Conservation (phyloP, 2,888 invertebrate genomes). For the Gandaritis pyraliata region DNA sequence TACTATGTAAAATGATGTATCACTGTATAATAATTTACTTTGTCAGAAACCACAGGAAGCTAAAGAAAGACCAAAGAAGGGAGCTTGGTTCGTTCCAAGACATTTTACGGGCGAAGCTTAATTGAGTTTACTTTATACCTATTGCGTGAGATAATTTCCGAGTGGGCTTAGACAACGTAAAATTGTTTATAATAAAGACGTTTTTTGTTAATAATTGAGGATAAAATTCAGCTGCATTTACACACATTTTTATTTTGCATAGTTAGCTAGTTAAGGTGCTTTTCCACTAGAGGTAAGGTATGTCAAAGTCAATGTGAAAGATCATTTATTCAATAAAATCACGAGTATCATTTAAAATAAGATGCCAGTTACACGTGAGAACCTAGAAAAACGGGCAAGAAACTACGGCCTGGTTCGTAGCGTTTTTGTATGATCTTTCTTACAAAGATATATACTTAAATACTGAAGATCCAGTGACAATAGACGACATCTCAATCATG, state of each 20-base stretch:
- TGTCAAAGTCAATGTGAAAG: no score
- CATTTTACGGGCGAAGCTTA: conserved; percentile 34
- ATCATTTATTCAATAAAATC: no score
- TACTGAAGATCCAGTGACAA: no score
- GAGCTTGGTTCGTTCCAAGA: conserved; percentile 23
- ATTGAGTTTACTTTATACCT: conserved; percentile 38
- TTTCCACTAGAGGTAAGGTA: no score
- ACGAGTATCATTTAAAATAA: no score
- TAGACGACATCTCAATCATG: no score
- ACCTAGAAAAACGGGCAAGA: no score
- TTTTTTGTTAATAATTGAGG: not conserved
- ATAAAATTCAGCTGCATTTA: not conserved
- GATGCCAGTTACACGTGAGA: no score
- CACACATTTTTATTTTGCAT: not conserved
- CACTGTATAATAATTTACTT: not conserved
- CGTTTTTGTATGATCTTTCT: no score
- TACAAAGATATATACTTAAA: no score
- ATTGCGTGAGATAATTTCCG: conserved; percentile 37
- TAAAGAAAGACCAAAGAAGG: conserved; percentile 34
- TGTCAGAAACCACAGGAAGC: conserved; percentile 3
- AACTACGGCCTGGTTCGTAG: no score
- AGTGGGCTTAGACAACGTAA: conserved; percentile 16
- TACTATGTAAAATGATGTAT: not conserved
- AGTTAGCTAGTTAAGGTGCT: no score
- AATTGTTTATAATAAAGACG: conserved; percentile 9